Base-by-base conservation (phyloP, 2,113 vertebrate species). In the Sterrhoptilus dennistouni region DNA sequence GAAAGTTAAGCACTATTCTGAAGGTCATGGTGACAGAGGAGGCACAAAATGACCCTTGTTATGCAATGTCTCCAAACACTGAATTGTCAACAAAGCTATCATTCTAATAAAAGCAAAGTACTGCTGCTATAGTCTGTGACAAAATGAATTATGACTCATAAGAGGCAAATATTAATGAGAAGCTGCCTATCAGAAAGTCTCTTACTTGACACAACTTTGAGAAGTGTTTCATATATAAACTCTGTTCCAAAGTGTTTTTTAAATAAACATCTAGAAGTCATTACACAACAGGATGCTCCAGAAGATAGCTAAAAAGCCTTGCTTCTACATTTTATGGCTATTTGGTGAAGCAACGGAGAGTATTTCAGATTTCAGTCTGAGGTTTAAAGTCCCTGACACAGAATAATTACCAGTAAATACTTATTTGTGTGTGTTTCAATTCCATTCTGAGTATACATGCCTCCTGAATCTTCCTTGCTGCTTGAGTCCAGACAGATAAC, bases 101-200 rank as follows among this genome's bases (percentile, higher is more conserved):
- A 66, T 89, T 88, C 91, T 74, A 94, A 89, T 95, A 92, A 81
- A 71, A 93, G 44, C 44, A n/a, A 75, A 88, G 47, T 31, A 83
- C 44, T 70, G n/a, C 49, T 1, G 0, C 63, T 84, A 27, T n/a
- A 54, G 42, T 24, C 27, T 42, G 68, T 66, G 44, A 86, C 64
- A 86, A 90, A 93, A 94, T 42, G 31, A 81, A 81, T 80, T 90
- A 83, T 81, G 76, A 87, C 28, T 88, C 85, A 90, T 31, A 64
- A 69, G 68, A 93, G 59, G 64, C 38, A 95, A 92, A 92, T 81
- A 83, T 52, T 93, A 95, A 94, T 75, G 71, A 94, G n/a, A 77
- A 83, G 54, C n/a, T 90, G 52, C 59, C 60, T 86, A 74, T 88
- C 84, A 66, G 28, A 49, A 86, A 79, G 44, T 49, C 64, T 83